phyloP scores from a whole-genome alignment of 2,888 invertebrate genomes.

The Tinea semifulvella region DNA sequence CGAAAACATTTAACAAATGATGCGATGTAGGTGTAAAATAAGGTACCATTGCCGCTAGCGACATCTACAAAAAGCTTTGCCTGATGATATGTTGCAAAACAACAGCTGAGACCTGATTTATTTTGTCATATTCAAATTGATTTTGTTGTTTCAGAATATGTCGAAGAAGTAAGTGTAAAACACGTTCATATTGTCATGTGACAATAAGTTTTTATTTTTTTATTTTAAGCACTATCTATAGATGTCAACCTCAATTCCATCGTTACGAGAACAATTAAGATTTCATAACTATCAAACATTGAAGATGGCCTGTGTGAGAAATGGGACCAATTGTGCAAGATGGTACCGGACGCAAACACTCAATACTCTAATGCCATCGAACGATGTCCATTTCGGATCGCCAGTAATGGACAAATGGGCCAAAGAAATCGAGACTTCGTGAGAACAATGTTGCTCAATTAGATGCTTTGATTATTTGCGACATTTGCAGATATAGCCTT shows the following conservation, averaged over 20 bases:
- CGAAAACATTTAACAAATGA: too few relatives aligned
- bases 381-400: constrained; percentile 17
- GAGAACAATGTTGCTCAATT: constrained; percentile 18
- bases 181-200: too few relatives aligned
- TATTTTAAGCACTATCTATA: too few relatives aligned
- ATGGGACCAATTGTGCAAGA: constrained; percentile 31
- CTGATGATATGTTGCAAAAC: too few relatives aligned
- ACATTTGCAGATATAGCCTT: background rate
- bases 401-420: constrained; percentile 29
- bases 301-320: constrained; percentile 28
- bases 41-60: too few relatives aligned
- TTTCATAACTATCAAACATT: constrained; percentile 16
- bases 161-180: too few relatives aligned
- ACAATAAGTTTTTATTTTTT: too few relatives aligned
- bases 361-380: constrained; percentile 30
- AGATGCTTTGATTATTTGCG: constrained; percentile 3
- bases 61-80: too few relatives aligned
- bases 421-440: constrained; percentile 28
- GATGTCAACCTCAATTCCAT: background rate
- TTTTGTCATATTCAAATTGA: too few relatives aligned
- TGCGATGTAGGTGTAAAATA: too few relatives aligned
- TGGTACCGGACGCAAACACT: constrained; percentile 24
- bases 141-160: too few relatives aligned
- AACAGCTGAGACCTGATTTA: too few relatives aligned
- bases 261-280: constrained; percentile 27